Conservation (phyloP, 2,888 invertebrate species). For the Rhaphigaster nebulosa region DNA sequence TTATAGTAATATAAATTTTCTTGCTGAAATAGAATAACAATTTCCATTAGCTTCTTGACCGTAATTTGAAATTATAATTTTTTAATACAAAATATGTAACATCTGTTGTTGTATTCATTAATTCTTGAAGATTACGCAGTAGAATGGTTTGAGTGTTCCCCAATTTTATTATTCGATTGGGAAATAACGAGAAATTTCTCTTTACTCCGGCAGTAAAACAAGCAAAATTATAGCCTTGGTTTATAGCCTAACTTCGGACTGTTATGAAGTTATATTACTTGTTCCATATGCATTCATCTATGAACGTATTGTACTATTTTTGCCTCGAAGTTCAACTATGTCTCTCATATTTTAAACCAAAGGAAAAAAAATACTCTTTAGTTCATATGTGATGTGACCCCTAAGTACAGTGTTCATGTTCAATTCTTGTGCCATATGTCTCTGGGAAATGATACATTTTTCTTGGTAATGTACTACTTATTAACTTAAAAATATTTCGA, state of each 20-base stretch:
- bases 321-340: too few relatives aligned
- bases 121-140: not conserved
- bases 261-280: conserved; percentile 9
- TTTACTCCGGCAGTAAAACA: not conserved
- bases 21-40: not conserved
- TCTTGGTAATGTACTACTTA: too few relatives aligned
- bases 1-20: not conserved
- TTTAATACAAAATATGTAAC: not conserved
- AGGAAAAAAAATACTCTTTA: not conserved
- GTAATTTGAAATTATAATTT: not conserved
- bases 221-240: not conserved
- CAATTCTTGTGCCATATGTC: not conserved
- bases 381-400: not conserved
- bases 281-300: not conserved
- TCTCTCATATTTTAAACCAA: not conserved
- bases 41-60: not conserved
- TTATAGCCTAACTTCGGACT: not conserved
- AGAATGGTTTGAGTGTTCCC: not conserved
- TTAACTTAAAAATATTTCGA: too few relatives aligned
- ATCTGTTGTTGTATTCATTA: not conserved
- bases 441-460: not conserved
- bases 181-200: not conserved
- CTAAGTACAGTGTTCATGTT: not conserved
- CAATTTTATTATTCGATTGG: not conserved
- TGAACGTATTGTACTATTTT: not conserved